Evolutionary conservation across 2,888 invertebrate genomes (phyloP).

Genomic region (Sipunculus nudus): DNA sequence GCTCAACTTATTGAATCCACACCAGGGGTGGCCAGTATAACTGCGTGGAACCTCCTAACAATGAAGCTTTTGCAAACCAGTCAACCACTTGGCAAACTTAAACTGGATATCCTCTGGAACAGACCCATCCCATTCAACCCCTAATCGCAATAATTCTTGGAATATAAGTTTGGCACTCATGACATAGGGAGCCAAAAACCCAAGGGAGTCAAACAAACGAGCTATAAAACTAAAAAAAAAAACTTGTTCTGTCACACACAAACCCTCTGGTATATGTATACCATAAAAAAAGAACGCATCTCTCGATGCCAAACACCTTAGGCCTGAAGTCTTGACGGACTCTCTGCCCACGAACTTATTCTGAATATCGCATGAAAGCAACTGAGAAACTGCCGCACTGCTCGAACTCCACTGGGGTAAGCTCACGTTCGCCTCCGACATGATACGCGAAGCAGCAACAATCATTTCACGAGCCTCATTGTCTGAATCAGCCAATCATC

Average conservation of each 20-base stretch:
- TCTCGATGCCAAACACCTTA: constrained; percentile 16
- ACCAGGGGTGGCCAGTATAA: background rate
- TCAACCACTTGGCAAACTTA: constrained; percentile 3
- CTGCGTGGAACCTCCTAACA: background rate
- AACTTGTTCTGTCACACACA: constrained; percentile 20
- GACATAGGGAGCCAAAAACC: constrained; percentile 30
- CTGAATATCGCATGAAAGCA: background rate
- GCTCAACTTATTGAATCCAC: background rate
- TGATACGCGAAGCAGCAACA: constrained; percentile 8
- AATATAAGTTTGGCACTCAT: constrained; percentile 40
- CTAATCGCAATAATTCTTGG: constrained; percentile 8
- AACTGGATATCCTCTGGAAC: background rate
- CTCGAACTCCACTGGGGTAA: constrained; percentile 40
- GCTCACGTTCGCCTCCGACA: constrained; percentile 28
- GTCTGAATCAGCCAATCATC: constrained; percentile 35
- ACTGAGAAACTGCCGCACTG: background rate
- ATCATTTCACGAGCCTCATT: constrained; percentile 18
- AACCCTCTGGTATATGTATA: background rate
- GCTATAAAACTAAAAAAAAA: constrained; percentile 32
- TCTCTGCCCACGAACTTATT: background rate
- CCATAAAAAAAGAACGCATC: constrained; percentile 27
- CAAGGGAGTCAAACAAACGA: constrained; percentile 37
- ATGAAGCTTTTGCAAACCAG: background rate
- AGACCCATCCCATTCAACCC: background rate
- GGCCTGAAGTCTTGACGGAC: constrained; percentile 15